Evolutionary conservation across 2,888 invertebrate genomes (phyloP).

Genomic region (Hydroisotoma schaefferi): DNA sequence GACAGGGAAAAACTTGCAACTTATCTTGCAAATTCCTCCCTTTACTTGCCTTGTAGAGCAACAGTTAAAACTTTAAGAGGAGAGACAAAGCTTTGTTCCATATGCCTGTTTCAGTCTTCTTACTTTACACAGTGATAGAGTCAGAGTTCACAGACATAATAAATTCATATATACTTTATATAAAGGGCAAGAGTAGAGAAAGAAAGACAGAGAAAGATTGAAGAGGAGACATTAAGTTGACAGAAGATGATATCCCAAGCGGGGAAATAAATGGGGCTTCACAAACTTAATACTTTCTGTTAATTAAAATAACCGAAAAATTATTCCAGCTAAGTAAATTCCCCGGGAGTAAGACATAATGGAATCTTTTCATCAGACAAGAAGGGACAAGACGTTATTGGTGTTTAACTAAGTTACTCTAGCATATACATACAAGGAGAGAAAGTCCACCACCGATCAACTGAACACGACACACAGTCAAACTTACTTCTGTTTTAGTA

Average conservation of each 20-base stretch:
- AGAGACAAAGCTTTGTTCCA: too few species aligned
- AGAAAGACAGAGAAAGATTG: not conserved
- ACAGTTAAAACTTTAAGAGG: too few species aligned
- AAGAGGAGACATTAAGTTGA: conserved; percentile 9
- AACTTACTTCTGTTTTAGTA: not conserved
- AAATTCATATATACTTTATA: too few species aligned
- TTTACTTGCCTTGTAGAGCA: too few species aligned
- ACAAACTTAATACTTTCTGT: conserved; percentile 16
- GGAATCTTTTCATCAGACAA: conserved; percentile 11
- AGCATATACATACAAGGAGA: not conserved
- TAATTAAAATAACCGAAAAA: conserved; percentile 19
- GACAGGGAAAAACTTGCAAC: too few species aligned
- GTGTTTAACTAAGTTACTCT: not conserved
- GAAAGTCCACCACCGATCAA: too few species aligned
- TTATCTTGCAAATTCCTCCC: too few species aligned
- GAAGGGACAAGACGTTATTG: conserved; percentile 8
- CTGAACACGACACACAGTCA: too few species aligned
- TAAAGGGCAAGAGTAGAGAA: not conserved
- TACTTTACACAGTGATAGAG: too few species aligned
- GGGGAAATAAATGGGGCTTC: conserved; percentile 13
- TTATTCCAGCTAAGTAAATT: conserved; percentile 17
- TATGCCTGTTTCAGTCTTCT: too few species aligned
- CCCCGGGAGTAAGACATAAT: conserved; percentile 7
- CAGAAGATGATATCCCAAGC: not conserved
- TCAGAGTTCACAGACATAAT: too few species aligned